Evolutionary conservation across 2,888 invertebrate species (phyloP), one percentile per base, ranked within the genome.

Genomic region (Limnephilus auricula): DNA sequence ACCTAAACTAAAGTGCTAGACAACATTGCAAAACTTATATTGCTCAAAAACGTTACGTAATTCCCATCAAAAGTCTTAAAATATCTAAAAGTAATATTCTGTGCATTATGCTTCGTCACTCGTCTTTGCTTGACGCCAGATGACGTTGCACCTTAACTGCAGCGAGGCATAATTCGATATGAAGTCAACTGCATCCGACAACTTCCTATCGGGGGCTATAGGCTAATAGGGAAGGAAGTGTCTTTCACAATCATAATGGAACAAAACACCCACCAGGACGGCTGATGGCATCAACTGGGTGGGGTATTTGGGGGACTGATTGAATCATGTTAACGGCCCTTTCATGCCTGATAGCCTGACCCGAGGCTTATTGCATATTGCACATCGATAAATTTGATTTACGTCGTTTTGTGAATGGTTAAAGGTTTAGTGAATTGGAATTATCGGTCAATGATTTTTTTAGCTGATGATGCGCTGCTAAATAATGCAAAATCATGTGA

Each of bases 161-260:
- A 37, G 34, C 37, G 82, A 34, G 82, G 82, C 34, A 32, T 32
- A 82, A 82, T 82, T 82, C 65, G 65, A 82, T 82, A 34, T 82
- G 82, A 82, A 32, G 34, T 37, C 82, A 32, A 85, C 40, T 45
- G 87, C 87, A 87, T 87, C 65, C 32, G 50, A 50, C 65, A 30
- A 87, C 87, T 85, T 85, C 85, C 85, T 85, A 40, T 40, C 85
- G 45, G 85, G 37, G 31, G 85, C 85, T 40, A 85, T 45, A n/a
- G 31, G 85, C 85, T 40, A 85, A n/a, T 85, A 40, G 40, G 15
- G 34, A 34, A 89, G 80, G 79, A 89, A 34, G 79, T 37, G 30
- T 37, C 40, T 79, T 79, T 89, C 80, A 37, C 34, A 65, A 65
- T 25, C 32, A 79, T 37, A 40, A 37, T 37, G n/a, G 45, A 85